Percentiles rank a stretch among this genome's conserved stretches.
phyloP scores from a whole-genome alignment of 2,797 vertebrate genomes.

The Varecia variegata region DNA sequence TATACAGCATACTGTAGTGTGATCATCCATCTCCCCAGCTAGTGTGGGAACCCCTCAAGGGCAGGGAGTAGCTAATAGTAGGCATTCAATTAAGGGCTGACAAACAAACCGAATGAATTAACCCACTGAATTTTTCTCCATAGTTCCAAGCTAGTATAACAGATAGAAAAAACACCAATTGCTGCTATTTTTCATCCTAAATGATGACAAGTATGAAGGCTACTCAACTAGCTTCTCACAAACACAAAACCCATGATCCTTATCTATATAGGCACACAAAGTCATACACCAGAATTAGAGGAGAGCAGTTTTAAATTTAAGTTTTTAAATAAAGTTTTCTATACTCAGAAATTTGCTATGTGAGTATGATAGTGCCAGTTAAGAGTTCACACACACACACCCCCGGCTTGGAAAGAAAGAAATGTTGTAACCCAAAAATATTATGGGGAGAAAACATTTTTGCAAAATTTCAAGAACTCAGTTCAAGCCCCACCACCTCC shows the following conservation, averaged over 20 bases:
- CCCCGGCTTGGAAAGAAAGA: not conserved
- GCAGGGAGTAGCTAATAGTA: conserved; percentile 13
- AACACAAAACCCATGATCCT: not conserved
- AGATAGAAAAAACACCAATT: not conserved
- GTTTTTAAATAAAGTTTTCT: conserved; percentile 14
- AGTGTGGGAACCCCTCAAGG: not conserved
- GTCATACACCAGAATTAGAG: conserved; percentile 22
- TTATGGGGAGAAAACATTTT: not conserved
- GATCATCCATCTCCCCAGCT: not conserved
- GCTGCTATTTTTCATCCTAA: conserved; percentile 41
- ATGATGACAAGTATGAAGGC: not conserved
- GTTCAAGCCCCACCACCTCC: not conserved
- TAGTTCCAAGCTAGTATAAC: not conserved
- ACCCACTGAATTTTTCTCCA: not conserved
- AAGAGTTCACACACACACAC: not conserved
- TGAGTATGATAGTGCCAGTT: not conserved
- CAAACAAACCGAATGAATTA: conserved; percentile 33
- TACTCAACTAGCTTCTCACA: not conserved
- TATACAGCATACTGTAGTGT: not conserved
- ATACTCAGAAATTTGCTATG: not conserved
- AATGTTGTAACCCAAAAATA: not conserved
- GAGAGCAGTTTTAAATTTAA: not conserved
- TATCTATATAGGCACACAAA: not conserved
- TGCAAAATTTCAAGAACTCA: not conserved
- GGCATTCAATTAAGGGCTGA: conserved; percentile 10